Evolutionary conservation across 2,888 invertebrate species (phyloP).

Genomic region (Blomia tropicalis): DNA sequence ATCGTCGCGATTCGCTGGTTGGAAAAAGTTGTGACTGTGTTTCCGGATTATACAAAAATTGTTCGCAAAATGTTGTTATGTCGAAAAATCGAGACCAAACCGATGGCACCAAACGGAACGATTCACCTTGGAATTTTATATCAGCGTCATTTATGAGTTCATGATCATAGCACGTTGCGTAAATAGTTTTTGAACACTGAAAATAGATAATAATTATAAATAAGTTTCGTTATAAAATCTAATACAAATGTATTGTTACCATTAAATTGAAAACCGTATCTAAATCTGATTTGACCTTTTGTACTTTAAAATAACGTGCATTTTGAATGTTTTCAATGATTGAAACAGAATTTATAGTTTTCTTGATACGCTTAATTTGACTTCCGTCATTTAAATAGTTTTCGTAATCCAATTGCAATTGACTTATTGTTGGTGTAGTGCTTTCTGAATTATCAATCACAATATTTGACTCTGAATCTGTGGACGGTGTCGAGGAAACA

Average conservation of each 20-base stretch:
- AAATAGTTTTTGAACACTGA: conserved; percentile 3
- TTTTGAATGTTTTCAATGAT: neutral
- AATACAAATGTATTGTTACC: neutral
- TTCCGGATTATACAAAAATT: neutral
- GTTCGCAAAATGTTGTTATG: conserved; percentile 6
- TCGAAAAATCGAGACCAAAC: neutral
- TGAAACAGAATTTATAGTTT: neutral
- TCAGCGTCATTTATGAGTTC: neutral
- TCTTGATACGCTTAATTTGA: too few species aligned
- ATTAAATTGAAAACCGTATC: neutral
- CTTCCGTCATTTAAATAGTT: neutral
- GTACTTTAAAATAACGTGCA: neutral
- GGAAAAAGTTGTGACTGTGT: neutral
- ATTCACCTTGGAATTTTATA: neutral
- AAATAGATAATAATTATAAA: neutral
- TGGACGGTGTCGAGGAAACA: neutral
- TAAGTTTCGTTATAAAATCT: neutral
- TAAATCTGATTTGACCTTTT: neutral
- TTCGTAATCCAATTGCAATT: neutral
- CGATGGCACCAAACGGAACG: neutral
- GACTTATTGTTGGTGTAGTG: neutral
- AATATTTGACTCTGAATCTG: neutral
- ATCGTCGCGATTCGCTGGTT: neutral
- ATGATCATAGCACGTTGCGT: neutral
- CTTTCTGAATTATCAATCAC: neutral